Percentiles rank a stretch among this genome's conserved stretches.
Evolutionary conservation across 2,797 vertebrate species (phyloP).

Genomic region (Microctenopoma lineatum): DNA sequence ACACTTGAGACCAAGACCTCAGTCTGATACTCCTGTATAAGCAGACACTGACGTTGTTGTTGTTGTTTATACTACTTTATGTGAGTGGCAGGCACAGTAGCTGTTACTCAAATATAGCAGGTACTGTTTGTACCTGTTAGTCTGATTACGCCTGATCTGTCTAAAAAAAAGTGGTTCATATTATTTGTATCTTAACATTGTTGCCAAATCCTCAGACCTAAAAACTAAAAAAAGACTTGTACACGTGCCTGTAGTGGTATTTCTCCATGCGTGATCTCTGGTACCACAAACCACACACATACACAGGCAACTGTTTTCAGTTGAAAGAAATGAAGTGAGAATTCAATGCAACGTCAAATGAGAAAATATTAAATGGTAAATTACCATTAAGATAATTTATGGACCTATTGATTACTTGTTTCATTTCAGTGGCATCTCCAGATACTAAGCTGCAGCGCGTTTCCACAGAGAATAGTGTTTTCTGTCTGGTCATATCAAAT

Average conservation of each 20-base stretch:
- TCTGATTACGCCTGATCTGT: too few species aligned
- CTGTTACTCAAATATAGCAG: not conserved
- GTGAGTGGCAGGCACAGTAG: not conserved
- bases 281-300: slow-evolving; percentile 15
- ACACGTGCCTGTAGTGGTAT: not conserved
- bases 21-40: not conserved
- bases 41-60: not conserved
- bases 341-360: not conserved
- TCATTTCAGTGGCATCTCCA: too few species aligned
- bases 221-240: not conserved
- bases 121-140: too few species aligned
- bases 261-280: too few species aligned
- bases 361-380: not conserved
- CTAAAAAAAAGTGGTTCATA: not conserved
- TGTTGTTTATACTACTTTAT: not conserved
- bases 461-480: not conserved
- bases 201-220: too few species aligned
- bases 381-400: not conserved
- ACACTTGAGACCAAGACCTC: not conserved
- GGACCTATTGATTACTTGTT: too few species aligned
- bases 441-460: not conserved
- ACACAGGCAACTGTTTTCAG: not conserved
- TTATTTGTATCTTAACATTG: not conserved
- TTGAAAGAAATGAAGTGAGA: not conserved
- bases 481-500: not conserved